Conservation (phyloP, 2,888 invertebrate genomes). For the Periphyllus acericola region DNA sequence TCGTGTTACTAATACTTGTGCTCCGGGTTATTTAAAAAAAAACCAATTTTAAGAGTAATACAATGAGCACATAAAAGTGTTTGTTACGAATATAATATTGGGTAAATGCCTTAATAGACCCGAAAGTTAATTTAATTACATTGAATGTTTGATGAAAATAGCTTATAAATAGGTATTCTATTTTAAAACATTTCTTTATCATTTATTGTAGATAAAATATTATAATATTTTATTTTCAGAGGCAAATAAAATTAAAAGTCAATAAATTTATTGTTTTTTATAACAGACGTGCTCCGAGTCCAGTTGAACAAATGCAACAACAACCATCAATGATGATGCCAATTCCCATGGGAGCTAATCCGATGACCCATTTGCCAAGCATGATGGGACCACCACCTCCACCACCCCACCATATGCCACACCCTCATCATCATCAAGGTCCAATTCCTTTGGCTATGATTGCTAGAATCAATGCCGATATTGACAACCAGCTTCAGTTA, state of each 20-base stretch:
- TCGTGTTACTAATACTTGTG: no score
- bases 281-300: conserved; percentile 68
- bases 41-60: no score
- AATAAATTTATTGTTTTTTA: conserved; percentile 6
- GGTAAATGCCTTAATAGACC: not conserved
- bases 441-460: conserved; percentile 62
- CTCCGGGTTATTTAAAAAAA: no score
- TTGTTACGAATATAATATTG: not conserved
- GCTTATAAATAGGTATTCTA: no score
- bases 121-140: no score
- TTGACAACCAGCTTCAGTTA: conserved; percentile 63
- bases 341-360: conserved; percentile 64
- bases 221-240: no score
- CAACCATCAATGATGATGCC: conserved; percentile 64
- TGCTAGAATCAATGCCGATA: conserved; percentile 67
- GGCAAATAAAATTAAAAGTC: not conserved
- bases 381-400: conserved; percentile 63
- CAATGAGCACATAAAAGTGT: not conserved
- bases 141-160: no score
- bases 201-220: no score
- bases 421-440: conserved; percentile 58
- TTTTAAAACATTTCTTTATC: no score
- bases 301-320: conserved; percentile 70
- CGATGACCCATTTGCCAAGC: conserved; percentile 62
- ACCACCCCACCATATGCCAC: conserved; percentile 63